A percentile compares a stretch with the other conserved stretches of the same genome.
Conservation (phyloP, 2,888 invertebrate genomes). For the Hydraecia micacea region DNA sequence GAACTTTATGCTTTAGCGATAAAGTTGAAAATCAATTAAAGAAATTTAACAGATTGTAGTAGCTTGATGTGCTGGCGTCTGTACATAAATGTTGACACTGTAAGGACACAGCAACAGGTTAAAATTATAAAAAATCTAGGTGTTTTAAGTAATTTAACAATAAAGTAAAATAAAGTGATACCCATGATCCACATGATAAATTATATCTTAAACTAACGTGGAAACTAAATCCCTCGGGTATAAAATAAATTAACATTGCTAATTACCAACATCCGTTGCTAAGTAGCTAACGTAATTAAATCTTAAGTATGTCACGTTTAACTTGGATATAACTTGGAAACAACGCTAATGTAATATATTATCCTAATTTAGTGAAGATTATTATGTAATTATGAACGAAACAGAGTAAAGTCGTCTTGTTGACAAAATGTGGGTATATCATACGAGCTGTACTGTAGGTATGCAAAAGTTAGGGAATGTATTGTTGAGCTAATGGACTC, state of each 20-base stretch:
- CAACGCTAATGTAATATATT: not conserved
- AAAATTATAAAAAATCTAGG: too few species aligned
- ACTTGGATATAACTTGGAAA: not conserved
- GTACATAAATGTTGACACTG: too few species aligned
- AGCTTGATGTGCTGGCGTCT: too few species aligned
- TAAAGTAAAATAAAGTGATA: too few species aligned
- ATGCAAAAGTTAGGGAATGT: not conserved
- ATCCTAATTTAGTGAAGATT: not conserved
- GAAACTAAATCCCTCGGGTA: not conserved
- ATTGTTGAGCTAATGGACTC: not conserved
- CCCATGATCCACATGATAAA: not conserved
- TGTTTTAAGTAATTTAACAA: too few species aligned
- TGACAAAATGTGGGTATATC: not conserved
- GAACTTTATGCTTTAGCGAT: too few species aligned
- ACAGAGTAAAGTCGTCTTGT: not conserved
- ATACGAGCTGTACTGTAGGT: not conserved
- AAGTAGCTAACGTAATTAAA: slow-evolving; percentile 9
- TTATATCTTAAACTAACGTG: not conserved
- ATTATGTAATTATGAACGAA: not conserved
- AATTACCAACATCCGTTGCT: not conserved
- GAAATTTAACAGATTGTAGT: too few species aligned
- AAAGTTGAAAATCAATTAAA: too few species aligned
- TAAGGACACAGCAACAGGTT: too few species aligned
- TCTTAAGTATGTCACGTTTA: not conserved
- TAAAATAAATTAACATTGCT: not conserved